Percentiles rank a stretch among this genome's conserved stretches.
Evolutionary conservation across 2,888 invertebrate genomes (phyloP).

Genomic region (Cancer borealis): DNA sequence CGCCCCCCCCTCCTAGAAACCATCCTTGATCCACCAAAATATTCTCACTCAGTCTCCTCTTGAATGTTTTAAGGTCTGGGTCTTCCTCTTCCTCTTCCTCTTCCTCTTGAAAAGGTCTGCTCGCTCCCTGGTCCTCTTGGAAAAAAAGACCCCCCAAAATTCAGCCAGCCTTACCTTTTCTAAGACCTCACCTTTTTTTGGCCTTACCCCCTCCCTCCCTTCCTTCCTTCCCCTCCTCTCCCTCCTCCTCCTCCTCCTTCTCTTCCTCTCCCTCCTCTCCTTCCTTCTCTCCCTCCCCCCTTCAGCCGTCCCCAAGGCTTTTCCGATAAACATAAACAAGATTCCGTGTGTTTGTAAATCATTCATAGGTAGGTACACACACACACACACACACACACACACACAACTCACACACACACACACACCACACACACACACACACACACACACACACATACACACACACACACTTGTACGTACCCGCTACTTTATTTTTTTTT

Average conservation of each 20-base stretch:
- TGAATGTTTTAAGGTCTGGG: constrained; percentile 34
- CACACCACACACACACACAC: constrained; percentile 45
- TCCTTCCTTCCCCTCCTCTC: not conserved
- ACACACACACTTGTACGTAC: constrained; percentile 4
- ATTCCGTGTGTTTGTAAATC: not conserved
- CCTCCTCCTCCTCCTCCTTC: not conserved
- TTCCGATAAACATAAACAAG: not conserved
- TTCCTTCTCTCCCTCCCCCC: not conserved
- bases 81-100: constrained; percentile 37
- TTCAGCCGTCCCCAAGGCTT: not conserved
- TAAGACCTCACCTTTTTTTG: not conserved
- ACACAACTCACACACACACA: not conserved
- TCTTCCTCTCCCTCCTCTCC: not conserved
- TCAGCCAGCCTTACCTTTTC: not conserved
- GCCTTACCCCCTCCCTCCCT: not conserved
- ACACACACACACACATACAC: constrained; percentile 17
- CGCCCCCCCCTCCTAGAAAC: constrained; percentile 48
- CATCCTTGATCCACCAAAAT: constrained; percentile 65
- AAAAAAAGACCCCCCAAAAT: not conserved
- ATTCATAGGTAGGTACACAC: not conserved
- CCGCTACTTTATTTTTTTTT: not conserved
- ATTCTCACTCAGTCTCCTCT: not conserved
- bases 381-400: constrained; percentile 16
- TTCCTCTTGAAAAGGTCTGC: constrained; percentile 56
- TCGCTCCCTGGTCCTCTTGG: not conserved